Conservation (phyloP, 2,888 invertebrate genomes). For the Dynastes grantii region DNA sequence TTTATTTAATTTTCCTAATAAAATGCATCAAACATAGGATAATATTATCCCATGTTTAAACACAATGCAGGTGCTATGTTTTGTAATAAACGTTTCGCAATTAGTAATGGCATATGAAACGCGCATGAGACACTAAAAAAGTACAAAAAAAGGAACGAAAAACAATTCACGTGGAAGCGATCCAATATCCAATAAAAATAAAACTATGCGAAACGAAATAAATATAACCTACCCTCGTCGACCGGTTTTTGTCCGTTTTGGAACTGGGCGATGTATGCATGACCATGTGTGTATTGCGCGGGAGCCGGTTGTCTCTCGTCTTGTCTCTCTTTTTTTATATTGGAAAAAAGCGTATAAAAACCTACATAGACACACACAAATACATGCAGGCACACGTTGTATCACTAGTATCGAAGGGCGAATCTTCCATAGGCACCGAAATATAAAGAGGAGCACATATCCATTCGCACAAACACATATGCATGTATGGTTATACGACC, state of each 20-base stretch:
- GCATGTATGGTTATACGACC: conserved; percentile 3
- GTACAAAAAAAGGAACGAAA: conserved; percentile 49
- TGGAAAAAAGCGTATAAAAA: not conserved
- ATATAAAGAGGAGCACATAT: conserved; percentile 9
- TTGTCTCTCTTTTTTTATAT: conserved; percentile 35
- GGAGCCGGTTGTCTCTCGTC: conserved; percentile 24
- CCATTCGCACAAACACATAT: not conserved
- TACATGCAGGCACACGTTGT: not conserved
- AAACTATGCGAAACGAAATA: conserved; percentile 58
- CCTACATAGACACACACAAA: conserved; percentile 9
- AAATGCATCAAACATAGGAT: too few relatives aligned
- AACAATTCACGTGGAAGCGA: conserved; percentile 54
- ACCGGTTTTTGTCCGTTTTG: not conserved
- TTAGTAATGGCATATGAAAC: conserved; percentile 51
- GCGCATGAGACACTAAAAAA: conserved; percentile 11
- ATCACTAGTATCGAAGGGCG: too few relatives aligned
- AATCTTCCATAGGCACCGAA: not conserved
- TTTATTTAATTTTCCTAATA: too few relatives aligned
- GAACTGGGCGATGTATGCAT: not conserved
- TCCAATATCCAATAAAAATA: conserved; percentile 60
- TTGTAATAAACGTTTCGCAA: conserved; percentile 51
- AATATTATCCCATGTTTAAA: too few relatives aligned
- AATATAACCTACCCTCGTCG: conserved; percentile 52
- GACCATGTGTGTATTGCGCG: conserved; percentile 5
- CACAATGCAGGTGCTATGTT: too few relatives aligned